Base-by-base conservation (phyloP, 1,140 invertebrate species). In the Pollicipes pollicipes region DNA sequence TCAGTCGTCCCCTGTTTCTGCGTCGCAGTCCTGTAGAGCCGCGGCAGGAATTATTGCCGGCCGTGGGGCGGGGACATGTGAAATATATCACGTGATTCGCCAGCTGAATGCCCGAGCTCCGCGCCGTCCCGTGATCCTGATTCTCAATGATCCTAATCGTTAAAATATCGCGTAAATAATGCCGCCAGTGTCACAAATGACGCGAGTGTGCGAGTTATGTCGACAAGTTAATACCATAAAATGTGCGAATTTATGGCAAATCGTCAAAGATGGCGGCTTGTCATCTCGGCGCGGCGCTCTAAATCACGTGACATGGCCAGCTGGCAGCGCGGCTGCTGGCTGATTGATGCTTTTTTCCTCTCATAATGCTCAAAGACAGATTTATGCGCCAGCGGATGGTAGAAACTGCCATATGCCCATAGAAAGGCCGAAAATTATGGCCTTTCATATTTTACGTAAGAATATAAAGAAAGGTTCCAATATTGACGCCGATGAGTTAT, bases 221-320 rank as follows among this genome's bases (percentile, higher is more conserved):
- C 45, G 45, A 58, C 45, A 58, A 58, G 45, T 58, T 58, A 58
- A 58, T 58, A 58, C 45, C 45, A 58, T 58, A 58, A 58, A 58
- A 58, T 58, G 45, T 58, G 45, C 45, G 45, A 58, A 58, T 58
- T 58, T 58, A 58, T 58, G 45, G 45, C 45, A 58, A 58, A 58
- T 58, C 45, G 45, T 58, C 45, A 58, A 58, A 58, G 45, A 58
- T 58, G 45, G 45, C 45, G 45, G 8, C 45, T 21, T 21, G 45
- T 58, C 45, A 58, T 58, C 45, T 58, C 13, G 45, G 45, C 45
- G 13, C 13, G 45, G 13, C 45, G 45, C 45, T 10, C 45, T 58
- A 58, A 58, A 58, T 58, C 45, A 58, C 45, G 45, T 58, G 45
- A 58, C 45, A 58, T 21, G 45, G 10, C 45, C 45, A 58, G 45